A percentile compares a stretch with the other conserved stretches of the same genome.
These are phyloP conservation scores for Melospiza georgiana DNA, from an alignment of 2,113 vertebrate genomes.

Conservation along the genomic window DNA sequence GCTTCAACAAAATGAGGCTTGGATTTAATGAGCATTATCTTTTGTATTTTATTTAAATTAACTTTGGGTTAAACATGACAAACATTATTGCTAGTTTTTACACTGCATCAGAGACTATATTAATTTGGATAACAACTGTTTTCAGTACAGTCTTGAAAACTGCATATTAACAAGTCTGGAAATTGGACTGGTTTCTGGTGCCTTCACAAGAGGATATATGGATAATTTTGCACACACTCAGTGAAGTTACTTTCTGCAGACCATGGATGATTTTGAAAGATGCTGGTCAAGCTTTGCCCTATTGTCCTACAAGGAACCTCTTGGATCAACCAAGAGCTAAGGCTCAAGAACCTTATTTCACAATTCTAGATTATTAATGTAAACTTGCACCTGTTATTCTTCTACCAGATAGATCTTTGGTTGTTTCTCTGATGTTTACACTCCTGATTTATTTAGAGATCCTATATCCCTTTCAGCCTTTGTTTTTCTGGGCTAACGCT, in stretches of 20 bases:
- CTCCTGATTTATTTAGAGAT: slow-evolving; percentile 43
- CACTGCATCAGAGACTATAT: neutral
- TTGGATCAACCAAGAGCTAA: neutral
- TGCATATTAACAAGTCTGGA: neutral
- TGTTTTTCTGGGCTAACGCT: slow-evolving; percentile 52
- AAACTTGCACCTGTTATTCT: neutral
- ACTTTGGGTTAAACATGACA: neutral
- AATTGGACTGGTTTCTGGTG: neutral
- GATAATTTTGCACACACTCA: neutral
- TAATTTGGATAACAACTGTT: neutral
- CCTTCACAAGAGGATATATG: neutral
- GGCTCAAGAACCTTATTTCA: neutral
- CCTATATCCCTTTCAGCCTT: slow-evolving; percentile 18
- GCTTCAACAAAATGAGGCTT: neutral
- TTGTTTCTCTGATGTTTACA: slow-evolving; percentile 18
- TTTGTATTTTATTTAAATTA: neutral
- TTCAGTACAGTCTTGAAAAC: neutral
- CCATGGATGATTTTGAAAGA: neutral
- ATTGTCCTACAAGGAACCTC: neutral
- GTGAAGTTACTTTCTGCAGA: neutral
- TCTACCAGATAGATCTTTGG: neutral
- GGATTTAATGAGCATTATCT: neutral
- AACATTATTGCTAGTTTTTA: neutral
- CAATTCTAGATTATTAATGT: neutral
- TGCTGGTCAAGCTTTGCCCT: neutral